Base-by-base conservation (phyloP, 2,113 vertebrate species). In the Cinclus mexicanus region DNA sequence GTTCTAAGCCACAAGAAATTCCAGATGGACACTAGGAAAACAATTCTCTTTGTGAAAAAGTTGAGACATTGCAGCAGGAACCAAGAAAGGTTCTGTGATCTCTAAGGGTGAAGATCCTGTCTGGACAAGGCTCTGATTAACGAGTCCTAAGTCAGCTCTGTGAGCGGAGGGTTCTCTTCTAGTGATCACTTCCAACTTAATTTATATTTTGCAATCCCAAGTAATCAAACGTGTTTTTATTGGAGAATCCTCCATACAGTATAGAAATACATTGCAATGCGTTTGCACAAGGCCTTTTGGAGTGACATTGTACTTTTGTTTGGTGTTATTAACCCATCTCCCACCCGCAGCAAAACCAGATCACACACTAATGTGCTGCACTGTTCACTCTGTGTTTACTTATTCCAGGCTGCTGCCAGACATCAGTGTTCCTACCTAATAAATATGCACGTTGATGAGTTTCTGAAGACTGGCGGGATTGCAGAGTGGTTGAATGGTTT, bases 371-470 rank as follows among this genome's bases (percentile, higher is more conserved):
- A 93, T 18, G 28, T 55, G 53, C 64, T 69, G 59, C 50, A 31
- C 29, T 80, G 80, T 61, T 72, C 88, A 56, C 67, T 94, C 65
- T 75, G n/a, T 85, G 37, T 95, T 94, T 93, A 79, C 96, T 64
- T 95, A 53, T 64, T 95, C 50, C 70, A 99, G 98, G 98, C 98
- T 87, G 98, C 98, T 68, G 98, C 98, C 86, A 98, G 98, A 90
- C 98, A 99, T 94, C 98, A 98, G 96, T 99, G 98, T 96, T 98
- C 98, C 78, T 98, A 98, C 95, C 94, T 99, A 97, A 98, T 99
- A 97, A 98, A 98, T 94, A 98, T 98, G 98, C 98, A 99, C 11
- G 98, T 98, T 79, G 98, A 98, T 92, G 98, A 99, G 96, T 99
- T 99, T 91, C 90, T 98, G 95, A 98, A 98, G 97, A 98, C 98